Conservation (phyloP, 1,140 invertebrate species). For the Leptinotarsa texana region DNA sequence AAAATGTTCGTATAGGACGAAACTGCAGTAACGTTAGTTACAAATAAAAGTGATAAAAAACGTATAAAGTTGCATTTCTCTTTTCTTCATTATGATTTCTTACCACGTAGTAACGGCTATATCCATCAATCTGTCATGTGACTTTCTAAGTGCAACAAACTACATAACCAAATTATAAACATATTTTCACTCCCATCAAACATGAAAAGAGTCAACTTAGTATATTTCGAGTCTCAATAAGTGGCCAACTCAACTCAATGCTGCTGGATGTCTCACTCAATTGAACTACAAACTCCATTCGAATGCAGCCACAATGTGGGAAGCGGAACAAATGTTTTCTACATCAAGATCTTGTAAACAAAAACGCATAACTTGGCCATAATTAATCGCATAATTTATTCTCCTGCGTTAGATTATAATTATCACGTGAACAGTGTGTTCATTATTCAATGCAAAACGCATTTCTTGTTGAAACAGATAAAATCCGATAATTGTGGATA, state of each 20-base stretch:
- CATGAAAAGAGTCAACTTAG: no score
- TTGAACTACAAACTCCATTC: neutral
- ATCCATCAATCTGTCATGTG: no score
- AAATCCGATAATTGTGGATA: neutral
- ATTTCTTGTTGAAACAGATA: neutral
- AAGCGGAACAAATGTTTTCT: neutral
- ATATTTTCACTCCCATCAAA: no score
- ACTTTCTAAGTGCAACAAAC: no score
- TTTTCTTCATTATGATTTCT: no score
- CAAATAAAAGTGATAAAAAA: no score
- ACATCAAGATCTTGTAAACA: constrained; percentile 1
- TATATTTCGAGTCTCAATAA: no score
- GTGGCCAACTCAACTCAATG: neutral
- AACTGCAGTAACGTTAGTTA: no score
- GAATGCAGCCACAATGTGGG: neutral
- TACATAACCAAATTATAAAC: no score
- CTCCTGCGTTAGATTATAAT: neutral
- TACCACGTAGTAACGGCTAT: no score
- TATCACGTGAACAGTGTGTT: neutral
- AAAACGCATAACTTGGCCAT: neutral
- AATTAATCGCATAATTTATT: constrained; percentile 4
- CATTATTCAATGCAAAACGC: constrained; percentile 6
- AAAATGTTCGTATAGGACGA: no score
- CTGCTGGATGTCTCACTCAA: neutral
- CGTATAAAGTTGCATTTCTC: no score